These are phyloP conservation scores for Leuciscus idus DNA, from an alignment of 2,113 vertebrate genomes.

Conservation along the genomic window DNA sequence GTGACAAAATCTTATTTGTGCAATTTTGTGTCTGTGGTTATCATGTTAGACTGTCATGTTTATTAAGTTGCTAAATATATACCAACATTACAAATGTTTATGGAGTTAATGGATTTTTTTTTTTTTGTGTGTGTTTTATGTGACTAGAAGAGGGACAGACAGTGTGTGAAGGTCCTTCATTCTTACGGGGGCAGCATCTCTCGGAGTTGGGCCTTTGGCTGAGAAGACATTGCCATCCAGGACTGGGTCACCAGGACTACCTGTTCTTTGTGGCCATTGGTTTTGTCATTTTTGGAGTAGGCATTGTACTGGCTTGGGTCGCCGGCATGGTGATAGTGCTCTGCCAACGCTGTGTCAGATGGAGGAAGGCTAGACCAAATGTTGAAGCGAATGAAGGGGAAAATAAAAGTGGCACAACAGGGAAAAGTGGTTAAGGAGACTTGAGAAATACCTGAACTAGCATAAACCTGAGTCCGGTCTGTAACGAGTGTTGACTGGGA, in stretches of 20 bases:
- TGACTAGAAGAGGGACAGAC: slow-evolving; percentile 75
- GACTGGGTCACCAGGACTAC: slow-evolving; percentile 83
- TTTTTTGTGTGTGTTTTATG: slow-evolving; percentile 42
- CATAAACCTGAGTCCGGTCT: background rate
- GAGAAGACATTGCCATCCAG: slow-evolving; percentile 82
- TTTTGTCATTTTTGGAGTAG: slow-evolving; percentile 87
- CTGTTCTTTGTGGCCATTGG: slow-evolving; percentile 86
- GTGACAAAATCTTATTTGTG: too few relatives aligned
- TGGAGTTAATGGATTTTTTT: background rate
- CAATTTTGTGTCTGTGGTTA: too few relatives aligned
- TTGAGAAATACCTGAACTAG: background rate
- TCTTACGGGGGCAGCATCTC: slow-evolving; percentile 70
- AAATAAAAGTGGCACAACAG: slow-evolving; percentile 4
- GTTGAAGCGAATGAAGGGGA: slow-evolving; percentile 68
- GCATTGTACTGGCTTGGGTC: slow-evolving; percentile 84
- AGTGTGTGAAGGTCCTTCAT: slow-evolving; percentile 70
- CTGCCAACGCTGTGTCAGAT: slow-evolving; percentile 77
- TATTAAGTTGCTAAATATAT: background rate
- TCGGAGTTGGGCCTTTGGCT: slow-evolving; percentile 80
- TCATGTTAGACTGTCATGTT: background rate
- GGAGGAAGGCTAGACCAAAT: slow-evolving; percentile 67
- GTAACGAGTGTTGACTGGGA: background rate
- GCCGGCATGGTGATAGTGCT: slow-evolving; percentile 83
- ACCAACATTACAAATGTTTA: background rate
- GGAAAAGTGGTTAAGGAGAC: background rate